Percentiles rank a stretch among this genome's conserved stretches.
Conservation (phyloP, 2,888 invertebrate species). For the Rhimphoctona megacephalus region DNA sequence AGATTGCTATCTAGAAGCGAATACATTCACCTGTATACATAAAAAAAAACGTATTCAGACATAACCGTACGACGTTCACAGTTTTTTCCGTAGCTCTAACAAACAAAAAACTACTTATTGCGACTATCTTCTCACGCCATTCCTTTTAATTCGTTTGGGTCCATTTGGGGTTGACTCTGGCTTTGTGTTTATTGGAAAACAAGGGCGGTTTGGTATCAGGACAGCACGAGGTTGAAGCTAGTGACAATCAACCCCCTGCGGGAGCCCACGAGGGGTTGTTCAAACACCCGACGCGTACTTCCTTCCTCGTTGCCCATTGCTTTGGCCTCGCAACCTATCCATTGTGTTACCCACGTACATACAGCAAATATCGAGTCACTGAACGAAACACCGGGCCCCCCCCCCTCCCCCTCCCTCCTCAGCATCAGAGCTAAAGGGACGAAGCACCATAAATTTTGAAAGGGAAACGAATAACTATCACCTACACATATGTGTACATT, state of each 20-base stretch:
- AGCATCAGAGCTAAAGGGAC: neutral
- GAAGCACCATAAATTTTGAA: slow-evolving; percentile 45
- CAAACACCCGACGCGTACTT: slow-evolving; percentile 50
- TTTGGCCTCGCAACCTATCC: slow-evolving; percentile 1
- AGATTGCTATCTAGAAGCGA: neutral
- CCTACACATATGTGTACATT: neutral
- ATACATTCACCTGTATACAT: neutral
- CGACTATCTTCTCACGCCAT: slow-evolving; percentile 30
- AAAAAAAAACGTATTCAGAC: neutral
- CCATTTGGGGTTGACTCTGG: slow-evolving; percentile 45
- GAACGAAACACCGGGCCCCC: slow-evolving; percentile 9
- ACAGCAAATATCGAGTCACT: slow-evolving; percentile 28
- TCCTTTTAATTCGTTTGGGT: slow-evolving; percentile 41
- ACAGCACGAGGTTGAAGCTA: slow-evolving; percentile 75
- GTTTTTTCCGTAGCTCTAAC: neutral
- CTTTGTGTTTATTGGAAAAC: slow-evolving; percentile 84
- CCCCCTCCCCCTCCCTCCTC: too few species aligned
- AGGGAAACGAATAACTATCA: slow-evolving; percentile 7
- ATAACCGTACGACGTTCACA: neutral
- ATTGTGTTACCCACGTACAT: slow-evolving; percentile 29
- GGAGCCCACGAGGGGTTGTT: slow-evolving; percentile 67
- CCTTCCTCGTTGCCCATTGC: slow-evolving; percentile 51
- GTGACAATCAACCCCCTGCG: slow-evolving; percentile 77
- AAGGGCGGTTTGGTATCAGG: slow-evolving; percentile 84
- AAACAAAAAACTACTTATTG: neutral